Evolutionary conservation across 2,797 vertebrate genomes (phyloP).

Genomic region (Champsocephalus esox): DNA sequence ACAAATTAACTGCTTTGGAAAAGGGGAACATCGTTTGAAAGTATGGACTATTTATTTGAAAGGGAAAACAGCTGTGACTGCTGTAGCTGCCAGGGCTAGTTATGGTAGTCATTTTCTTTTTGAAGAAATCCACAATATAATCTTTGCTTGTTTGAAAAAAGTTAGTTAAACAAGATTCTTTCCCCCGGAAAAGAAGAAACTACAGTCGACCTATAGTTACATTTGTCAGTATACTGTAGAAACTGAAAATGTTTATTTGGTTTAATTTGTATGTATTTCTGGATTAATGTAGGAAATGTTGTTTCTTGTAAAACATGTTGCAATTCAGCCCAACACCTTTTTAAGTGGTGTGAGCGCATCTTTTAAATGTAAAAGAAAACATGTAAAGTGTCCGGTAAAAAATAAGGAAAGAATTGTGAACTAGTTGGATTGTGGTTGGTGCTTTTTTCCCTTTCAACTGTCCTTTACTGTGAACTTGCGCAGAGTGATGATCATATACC

Average conservation of each 20-base stretch:
- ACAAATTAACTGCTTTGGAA: conserved; percentile 39
- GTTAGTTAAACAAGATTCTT: neutral
- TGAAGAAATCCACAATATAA: neutral
- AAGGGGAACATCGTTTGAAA: conserved; percentile 29
- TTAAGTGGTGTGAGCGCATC: neutral
- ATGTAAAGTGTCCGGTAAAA: neutral
- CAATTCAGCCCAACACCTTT: neutral
- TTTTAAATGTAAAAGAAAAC: neutral
- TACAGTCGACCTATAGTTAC: neutral
- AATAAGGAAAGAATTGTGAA: too few species aligned
- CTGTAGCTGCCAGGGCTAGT: neutral
- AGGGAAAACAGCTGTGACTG: conserved; percentile 26
- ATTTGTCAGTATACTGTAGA: neutral
- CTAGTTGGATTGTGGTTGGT: too few species aligned
- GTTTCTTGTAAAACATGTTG: neutral
- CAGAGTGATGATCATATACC: too few species aligned
- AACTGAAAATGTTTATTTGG: neutral
- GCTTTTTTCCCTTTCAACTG: too few species aligned
- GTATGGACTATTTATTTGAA: conserved; percentile 10
- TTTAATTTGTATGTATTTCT: neutral
- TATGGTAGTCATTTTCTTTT: neutral
- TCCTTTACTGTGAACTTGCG: too few species aligned
- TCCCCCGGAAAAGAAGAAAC: neutral
- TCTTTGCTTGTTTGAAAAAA: neutral
- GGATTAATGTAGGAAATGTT: neutral